Percentiles rank a stretch among this genome's conserved stretches.
Conservation (phyloP, 2,113 vertebrate genomes). For the Menura novaehollandiae region DNA sequence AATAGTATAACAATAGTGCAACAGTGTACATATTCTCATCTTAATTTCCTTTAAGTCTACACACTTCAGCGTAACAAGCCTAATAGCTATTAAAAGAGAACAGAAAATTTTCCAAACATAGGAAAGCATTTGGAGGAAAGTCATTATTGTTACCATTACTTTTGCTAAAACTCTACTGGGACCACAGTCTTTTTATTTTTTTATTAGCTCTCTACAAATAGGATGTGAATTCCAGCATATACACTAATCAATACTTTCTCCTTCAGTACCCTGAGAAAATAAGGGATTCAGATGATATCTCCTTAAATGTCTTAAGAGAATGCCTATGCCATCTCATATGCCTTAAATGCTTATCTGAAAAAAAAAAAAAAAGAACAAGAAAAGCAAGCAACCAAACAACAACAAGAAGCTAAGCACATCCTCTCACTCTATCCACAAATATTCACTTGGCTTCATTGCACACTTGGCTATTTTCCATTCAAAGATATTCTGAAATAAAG, state of each 20-base stretch:
- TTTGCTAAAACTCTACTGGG: conserved; percentile 59
- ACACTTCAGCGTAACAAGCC: not conserved
- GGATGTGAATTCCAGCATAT: conserved; percentile 46
- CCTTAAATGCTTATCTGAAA: conserved; percentile 7
- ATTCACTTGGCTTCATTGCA: not conserved
- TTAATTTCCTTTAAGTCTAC: conserved; percentile 55
- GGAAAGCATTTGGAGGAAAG: conserved; percentile 39
- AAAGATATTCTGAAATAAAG: not conserved
- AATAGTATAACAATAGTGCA: not conserved
- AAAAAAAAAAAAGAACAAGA: not conserved
- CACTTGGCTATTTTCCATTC: not conserved
- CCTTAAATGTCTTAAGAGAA: conserved; percentile 52
- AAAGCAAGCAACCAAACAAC: not conserved
- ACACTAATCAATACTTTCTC: conserved; percentile 69
- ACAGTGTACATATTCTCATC: conserved; percentile 17
- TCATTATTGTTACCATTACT: conserved; percentile 54
- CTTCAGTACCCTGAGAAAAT: conserved; percentile 66
- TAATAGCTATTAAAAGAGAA: conserved; percentile 60
- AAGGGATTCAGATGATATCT: conserved; percentile 53
- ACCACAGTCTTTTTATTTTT: conserved; percentile 59
- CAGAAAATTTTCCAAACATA: conserved; percentile 52
- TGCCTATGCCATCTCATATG: conserved; percentile 43
- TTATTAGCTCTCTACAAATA: conserved; percentile 64
- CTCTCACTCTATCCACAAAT: not conserved
- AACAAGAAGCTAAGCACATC: not conserved